Evolutionary conservation across 23 tunicate species (phyloP), one percentile per base, ranked within the genome.

Genomic region (Halocynthia roretzi): DNA sequence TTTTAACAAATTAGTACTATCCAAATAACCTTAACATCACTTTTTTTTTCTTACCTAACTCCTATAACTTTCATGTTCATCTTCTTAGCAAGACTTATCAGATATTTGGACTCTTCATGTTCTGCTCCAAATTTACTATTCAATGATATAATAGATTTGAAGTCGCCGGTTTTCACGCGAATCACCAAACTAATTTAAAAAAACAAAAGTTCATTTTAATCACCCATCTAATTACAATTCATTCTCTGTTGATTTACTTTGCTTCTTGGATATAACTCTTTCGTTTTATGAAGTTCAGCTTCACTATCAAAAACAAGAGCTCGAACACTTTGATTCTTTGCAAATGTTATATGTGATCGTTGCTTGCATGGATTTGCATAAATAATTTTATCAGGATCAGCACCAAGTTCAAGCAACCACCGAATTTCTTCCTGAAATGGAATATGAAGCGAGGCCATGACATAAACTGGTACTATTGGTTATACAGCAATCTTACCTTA

Each of bases 281-380:
- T 86, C 70, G 86, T 86, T 79, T 92, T 92, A 19, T 71, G 22
- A 57, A 92, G 80, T 74, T 92, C 98, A 12, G 81, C 80, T 61
- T 78, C 80, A 74, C 77, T 86, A 80, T 92, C 98, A 73, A 92
- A 86, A 0, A 86, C 98, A 40, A 83, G 51, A 50, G 62, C 0
- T 52, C 78, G 79, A 70, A 92, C 87, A 9, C 84, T 70, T 20
- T 78, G 71, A 50, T 92, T 85, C 61, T 77, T 72, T 7, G 98
- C 87, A 75, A 68, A 92, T 23, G 61, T 60, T 7, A 92, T 78
- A 61, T 92, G 98, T 50, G 98, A 92, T 11, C 81, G 18, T 77
- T 92, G 98, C 74, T 92, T 92, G 87, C 98, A 92, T 67, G 98
- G 98, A 70, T 92, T 86, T 7, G 98, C 98, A 75, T 61, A 92